A percentile compares a stretch with the other conserved stretches of the same genome.
These are phyloP conservation scores for Darevskia nairensis DNA, from an alignment of 2,797 vertebrate genomes.

Conservation along the genomic window DNA sequence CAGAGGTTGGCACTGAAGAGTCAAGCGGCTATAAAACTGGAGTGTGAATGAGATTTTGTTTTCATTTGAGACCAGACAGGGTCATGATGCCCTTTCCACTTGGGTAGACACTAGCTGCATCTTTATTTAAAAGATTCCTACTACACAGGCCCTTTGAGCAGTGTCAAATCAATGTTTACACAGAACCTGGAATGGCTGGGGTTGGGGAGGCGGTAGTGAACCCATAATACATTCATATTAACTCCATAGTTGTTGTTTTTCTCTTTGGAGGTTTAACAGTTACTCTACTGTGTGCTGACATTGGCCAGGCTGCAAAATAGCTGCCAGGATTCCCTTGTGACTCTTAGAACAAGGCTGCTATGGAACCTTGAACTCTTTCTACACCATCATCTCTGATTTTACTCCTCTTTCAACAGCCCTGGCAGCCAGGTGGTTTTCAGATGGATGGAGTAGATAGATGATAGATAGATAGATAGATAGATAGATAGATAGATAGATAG, in stretches of 20 bases:
- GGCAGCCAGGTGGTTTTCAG: conserved; percentile 68
- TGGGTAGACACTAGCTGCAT: conserved; percentile 48
- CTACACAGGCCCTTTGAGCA: conserved; percentile 15
- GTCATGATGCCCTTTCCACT: conserved; percentile 41
- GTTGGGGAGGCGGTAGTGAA: not conserved
- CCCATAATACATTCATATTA: conserved; percentile 3
- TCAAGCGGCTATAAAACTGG: not conserved
- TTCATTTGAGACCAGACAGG: conserved; percentile 29
- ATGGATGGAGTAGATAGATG: conserved; percentile 23
- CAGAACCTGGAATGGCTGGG: not conserved
- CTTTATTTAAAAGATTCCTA: conserved; percentile 23
- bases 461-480: too few relatives aligned
- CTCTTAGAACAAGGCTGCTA: conserved; percentile 61
- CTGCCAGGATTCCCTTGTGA: conserved; percentile 56
- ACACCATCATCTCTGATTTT: conserved; percentile 56
- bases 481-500: too few relatives aligned
- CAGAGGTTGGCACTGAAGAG: conserved; percentile 12
- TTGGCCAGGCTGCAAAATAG: conserved; percentile 66
- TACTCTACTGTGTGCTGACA: conserved; percentile 61
- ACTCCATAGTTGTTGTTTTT: conserved; percentile 7
- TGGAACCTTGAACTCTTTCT: conserved; percentile 68
- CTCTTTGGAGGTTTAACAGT: conserved; percentile 59
- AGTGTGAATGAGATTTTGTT: not conserved
- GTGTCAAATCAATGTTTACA: conserved; percentile 34
- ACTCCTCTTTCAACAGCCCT: conserved; percentile 65